These are phyloP conservation scores for Chalcosyrphus nemorum DNA, from an alignment of 2,888 invertebrate species.

Conservation along the genomic window DNA sequence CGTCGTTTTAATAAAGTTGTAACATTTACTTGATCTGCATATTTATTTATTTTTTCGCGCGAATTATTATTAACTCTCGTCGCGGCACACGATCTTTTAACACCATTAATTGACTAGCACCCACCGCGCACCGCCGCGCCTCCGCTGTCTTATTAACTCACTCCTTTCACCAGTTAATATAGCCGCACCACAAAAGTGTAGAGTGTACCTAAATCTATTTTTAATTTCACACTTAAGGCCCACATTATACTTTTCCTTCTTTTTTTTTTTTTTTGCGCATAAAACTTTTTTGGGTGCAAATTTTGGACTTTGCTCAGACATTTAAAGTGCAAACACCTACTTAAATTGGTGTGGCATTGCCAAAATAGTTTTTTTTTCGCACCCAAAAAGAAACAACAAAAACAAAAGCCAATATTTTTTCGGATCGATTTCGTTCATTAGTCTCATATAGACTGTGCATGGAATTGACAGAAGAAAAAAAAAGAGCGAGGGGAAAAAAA, in stretches of 20 bases:
- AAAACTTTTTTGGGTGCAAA: constrained; percentile 32
- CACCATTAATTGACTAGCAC: constrained; percentile 12
- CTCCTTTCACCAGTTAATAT: constrained; percentile 27
- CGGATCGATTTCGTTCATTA: constrained; percentile 44
- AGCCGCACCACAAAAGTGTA: not conserved
- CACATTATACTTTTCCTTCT: constrained; percentile 25
- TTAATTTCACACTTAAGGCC: constrained; percentile 38
- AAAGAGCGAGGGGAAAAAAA: too few relatives aligned
- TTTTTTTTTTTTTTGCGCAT: not conserved
- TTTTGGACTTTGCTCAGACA: constrained; percentile 31
- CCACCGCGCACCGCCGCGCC: not conserved
- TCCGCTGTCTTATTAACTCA: constrained; percentile 6
- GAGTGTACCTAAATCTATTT: constrained; percentile 20
- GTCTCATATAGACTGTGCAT: not conserved
- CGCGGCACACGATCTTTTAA: not conserved
- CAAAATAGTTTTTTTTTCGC: too few relatives aligned
- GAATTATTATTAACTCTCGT: not conserved
- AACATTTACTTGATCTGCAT: constrained; percentile 19
- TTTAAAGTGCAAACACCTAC: constrained; percentile 41
- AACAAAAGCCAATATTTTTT: constrained; percentile 29
- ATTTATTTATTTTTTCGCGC: not conserved
- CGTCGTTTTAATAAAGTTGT: constrained; percentile 17
- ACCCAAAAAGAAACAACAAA: constrained; percentile 20
- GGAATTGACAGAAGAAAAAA: too few relatives aligned
- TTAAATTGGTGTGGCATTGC: constrained; percentile 14